A percentile compares a stretch with the other conserved stretches of the same genome.
Conservation (phyloP, 2,888 invertebrate species). For the Andrena trimmerana region DNA sequence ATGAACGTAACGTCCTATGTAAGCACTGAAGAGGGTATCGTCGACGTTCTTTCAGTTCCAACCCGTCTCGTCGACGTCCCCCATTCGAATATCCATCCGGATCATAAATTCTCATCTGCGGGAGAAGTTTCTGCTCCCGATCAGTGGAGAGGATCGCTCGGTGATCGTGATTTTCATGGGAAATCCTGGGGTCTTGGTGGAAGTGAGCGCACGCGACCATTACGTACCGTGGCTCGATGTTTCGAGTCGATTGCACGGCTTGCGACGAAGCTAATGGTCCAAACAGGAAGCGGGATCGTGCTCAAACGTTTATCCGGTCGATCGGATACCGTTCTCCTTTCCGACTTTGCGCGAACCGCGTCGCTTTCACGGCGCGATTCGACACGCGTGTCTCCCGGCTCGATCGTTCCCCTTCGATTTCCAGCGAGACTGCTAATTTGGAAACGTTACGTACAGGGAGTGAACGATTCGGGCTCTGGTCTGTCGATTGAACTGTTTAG, state of each 20-base stretch:
- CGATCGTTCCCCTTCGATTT: slow-evolving; percentile 10
- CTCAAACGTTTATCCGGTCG: slow-evolving; percentile 66
- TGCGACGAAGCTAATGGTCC: slow-evolving; percentile 69
- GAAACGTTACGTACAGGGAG: slow-evolving; percentile 17
- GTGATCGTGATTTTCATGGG: slow-evolving; percentile 67
- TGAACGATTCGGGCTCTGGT: slow-evolving; percentile 24
- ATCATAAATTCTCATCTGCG: slow-evolving; percentile 47
- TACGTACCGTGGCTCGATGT: slow-evolving; percentile 63
- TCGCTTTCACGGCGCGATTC: slow-evolving; percentile 50
- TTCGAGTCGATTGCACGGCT: slow-evolving; percentile 64
- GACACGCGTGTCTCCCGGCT: slow-evolving; percentile 26
- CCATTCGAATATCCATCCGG: slow-evolving; percentile 35
- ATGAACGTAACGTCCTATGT: background rate
- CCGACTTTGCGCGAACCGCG: slow-evolving; percentile 52
- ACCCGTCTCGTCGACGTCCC: background rate
- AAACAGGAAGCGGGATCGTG: slow-evolving; percentile 68
- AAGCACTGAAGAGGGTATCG: background rate
- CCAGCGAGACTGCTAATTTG: slow-evolving; percentile 20
- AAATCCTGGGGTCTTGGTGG: slow-evolving; percentile 56
- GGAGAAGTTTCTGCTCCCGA: slow-evolving; percentile 41
- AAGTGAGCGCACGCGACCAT: slow-evolving; percentile 71
- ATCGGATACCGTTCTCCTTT: slow-evolving; percentile 70
- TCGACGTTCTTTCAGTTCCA: background rate
- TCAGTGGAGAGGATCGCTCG: slow-evolving; percentile 18
- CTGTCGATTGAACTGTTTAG: background rate